Conservation (phyloP, 2,888 invertebrate genomes). For the Pollenia labialis region DNA sequence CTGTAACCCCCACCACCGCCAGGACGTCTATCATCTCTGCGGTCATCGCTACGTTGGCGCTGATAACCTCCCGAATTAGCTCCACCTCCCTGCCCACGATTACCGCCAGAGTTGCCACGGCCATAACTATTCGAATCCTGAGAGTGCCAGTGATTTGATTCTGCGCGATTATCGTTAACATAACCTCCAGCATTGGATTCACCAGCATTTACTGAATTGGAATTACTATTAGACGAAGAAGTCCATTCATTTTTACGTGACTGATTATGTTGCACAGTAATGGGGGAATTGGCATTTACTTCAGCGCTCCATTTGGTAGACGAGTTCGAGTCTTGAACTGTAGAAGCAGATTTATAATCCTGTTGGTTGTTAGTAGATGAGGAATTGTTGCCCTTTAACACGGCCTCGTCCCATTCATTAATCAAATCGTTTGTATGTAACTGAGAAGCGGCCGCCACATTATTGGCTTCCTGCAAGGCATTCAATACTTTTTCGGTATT, state of each 20-base stretch:
- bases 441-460: slow-evolving; percentile 53
- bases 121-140: slow-evolving; percentile 70
- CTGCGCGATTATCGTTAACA: slow-evolving; percentile 71
- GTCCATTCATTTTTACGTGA: slow-evolving; percentile 75
- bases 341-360: slow-evolving; percentile 44
- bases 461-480: slow-evolving; percentile 61
- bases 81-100: slow-evolving; percentile 64
- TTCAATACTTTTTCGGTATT: slow-evolving; percentile 72
- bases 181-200: slow-evolving; percentile 72
- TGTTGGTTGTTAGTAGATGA: slow-evolving; percentile 55
- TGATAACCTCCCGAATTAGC: slow-evolving; percentile 75
- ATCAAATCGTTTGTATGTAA: slow-evolving; percentile 68
- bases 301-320: slow-evolving; percentile 78
- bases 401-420: slow-evolving; percentile 66
- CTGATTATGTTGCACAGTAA: slow-evolving; percentile 72
- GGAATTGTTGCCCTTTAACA: slow-evolving; percentile 66
- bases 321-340: slow-evolving; percentile 33
- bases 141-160: slow-evolving; percentile 77
- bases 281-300: slow-evolving; percentile 67
- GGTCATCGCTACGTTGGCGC: slow-evolving; percentile 76
- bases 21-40: slow-evolving; percentile 78
- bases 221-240: slow-evolving; percentile 37
- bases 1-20: slow-evolving; percentile 79
- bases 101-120: slow-evolving; percentile 72
- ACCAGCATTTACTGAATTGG: slow-evolving; percentile 42